These are phyloP conservation scores for Seriola aureovittata DNA, from an alignment of 2,113 vertebrate species.

Conservation along the genomic window DNA sequence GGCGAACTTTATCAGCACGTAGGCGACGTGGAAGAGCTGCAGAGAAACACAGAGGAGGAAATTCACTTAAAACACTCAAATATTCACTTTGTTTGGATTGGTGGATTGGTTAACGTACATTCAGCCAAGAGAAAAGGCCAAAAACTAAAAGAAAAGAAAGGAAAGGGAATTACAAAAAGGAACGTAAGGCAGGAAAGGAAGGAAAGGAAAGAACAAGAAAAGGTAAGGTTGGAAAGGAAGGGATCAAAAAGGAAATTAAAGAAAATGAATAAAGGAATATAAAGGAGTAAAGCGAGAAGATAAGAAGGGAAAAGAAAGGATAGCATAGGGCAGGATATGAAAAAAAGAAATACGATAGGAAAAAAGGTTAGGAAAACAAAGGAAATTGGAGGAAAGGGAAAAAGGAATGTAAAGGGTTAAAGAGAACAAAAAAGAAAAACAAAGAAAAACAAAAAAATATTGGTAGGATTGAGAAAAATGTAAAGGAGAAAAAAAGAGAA, in stretches of 20 bases:
- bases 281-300: no score
- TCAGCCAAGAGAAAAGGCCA: not conserved
- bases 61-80: not conserved
- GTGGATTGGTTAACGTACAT: not conserved
- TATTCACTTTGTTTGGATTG: not conserved
- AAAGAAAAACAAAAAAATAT: not conserved
- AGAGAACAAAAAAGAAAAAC: not conserved
- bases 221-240: no score
- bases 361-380: not conserved
- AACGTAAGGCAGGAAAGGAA: not conserved
- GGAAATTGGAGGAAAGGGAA: not conserved
- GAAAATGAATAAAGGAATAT: not conserved
- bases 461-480: not conserved
- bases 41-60: slow-evolving; percentile 57
- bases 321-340: no score
- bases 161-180: no score
- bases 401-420: no score
- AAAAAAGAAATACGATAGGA: not conserved
- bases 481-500: not conserved
- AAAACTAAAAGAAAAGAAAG: not conserved
- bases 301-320: no score
- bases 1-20: slow-evolving; percentile 97
- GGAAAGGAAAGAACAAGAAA: not conserved
- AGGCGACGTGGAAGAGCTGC: slow-evolving; percentile 97
- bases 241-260: not conserved